Evolutionary conservation across 2,113 vertebrate species (phyloP).

Genomic region (Albula goreensis): DNA sequence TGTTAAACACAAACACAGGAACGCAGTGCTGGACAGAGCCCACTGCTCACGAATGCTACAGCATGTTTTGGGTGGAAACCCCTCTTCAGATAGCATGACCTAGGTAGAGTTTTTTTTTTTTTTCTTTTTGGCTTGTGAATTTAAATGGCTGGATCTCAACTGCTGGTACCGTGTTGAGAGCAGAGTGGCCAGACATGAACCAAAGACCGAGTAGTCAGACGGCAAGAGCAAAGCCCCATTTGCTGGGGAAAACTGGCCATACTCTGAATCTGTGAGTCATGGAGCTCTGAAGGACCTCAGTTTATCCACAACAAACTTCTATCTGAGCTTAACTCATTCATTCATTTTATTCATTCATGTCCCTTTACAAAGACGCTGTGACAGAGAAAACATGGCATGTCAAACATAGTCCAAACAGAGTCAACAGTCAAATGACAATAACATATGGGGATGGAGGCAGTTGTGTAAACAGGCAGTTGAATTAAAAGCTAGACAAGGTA

Average conservation of each 20-base stretch:
- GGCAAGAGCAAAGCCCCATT: no score
- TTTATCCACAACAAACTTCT: constrained; percentile 7
- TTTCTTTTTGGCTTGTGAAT: background rate
- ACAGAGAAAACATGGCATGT: no score
- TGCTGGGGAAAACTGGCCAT: background rate
- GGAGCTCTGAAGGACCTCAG: background rate
- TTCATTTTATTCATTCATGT: no score
- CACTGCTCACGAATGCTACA: background rate
- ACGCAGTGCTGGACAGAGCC: background rate
- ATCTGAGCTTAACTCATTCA: background rate
- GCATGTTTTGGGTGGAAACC: background rate
- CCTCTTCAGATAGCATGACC: background rate
- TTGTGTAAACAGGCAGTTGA: no score
- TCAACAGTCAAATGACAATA: no score
- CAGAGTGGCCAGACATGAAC: background rate
- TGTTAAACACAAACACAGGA: background rate
- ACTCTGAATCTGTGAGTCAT: background rate
- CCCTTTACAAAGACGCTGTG: no score
- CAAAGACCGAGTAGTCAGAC: no score
- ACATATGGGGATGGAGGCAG: no score
- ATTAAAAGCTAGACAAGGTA: no score
- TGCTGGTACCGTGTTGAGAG: no score
- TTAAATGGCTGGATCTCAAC: background rate
- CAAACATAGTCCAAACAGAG: no score
- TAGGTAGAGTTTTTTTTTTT: background rate